Base-by-base conservation (phyloP, 2,113 vertebrate genomes). In the Paratilapia polleni region DNA sequence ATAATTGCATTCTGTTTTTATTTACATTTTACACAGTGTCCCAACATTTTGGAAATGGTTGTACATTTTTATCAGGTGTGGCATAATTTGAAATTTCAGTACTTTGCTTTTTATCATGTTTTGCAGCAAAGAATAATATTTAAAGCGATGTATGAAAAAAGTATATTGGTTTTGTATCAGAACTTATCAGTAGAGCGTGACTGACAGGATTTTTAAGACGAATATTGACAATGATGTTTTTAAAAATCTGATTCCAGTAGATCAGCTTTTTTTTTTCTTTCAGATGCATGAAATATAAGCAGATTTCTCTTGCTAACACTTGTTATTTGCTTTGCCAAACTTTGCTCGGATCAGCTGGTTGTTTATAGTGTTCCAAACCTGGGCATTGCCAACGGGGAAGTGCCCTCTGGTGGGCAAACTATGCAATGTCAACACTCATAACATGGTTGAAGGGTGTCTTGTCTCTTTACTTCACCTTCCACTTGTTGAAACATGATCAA, bases 271-370 rank as follows among this genome's bases (percentile, higher is more conserved):
- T 28, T 60, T 43, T 60, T 31, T 26, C 14, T 66, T 66, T 43
- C 36, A 66, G 13, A 43, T 24, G 41, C n/a, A 43, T 43, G 63
- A 22, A 64, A 41, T 20, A 41, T n/a, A 8, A 9, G 62, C 22
- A 41, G 62, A 64, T 20, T 22, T 64, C n/a, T n/a, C n/a, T n/a
- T n/a, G n/a, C n/a, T n/a, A n/a, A n/a, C 62, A 22, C 0, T 64
- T 24, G 36, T 41, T n/a, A 41, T 0, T 1, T 64, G 12, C 24
- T 66, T 38, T 38, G 8, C 36, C 28, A 2, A 31, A 10, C 36
- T 38, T 38, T 38, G 36, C 36, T 43, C 63, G 41, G 5, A 24
- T 43, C 63, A 66, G 13, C 63, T 66, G 63, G 36, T 66, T 24
- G 36, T 66, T 66, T 66, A 12, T 43, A 5, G 13, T 43, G n/a